These are phyloP conservation scores for Tenodera sinensis DNA, from an alignment of 2,888 invertebrate species.

Conservation along the genomic window DNA sequence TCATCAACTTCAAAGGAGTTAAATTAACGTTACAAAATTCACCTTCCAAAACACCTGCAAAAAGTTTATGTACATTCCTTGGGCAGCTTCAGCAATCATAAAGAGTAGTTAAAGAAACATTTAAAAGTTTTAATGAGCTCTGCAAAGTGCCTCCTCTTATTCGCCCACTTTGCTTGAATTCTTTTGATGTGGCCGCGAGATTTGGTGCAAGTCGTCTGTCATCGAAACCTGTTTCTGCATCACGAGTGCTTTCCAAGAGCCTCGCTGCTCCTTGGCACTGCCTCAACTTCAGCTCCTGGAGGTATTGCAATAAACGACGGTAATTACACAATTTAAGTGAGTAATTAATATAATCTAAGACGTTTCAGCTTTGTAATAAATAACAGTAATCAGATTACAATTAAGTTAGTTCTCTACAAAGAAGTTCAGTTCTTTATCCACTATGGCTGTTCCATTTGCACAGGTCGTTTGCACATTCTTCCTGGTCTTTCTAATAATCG, in stretches of 20 bases:
- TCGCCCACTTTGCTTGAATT: background rate
- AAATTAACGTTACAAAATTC: background rate
- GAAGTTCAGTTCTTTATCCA: too few relatives aligned
- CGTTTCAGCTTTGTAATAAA: background rate
- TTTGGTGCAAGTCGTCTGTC: background rate
- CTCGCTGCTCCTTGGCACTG: background rate
- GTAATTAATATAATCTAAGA: background rate
- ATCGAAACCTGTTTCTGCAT: background rate
- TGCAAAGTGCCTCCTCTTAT: background rate
- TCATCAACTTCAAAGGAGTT: background rate
- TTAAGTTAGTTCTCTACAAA: background rate
- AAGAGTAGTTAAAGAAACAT: background rate
- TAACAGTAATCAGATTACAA: background rate
- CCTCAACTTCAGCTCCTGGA: background rate
- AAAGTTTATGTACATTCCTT: background rate
- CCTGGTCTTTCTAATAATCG: too few relatives aligned
- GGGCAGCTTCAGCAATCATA: background rate
- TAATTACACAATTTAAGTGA: background rate
- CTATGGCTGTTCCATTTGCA: too few relatives aligned
- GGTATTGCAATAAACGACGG: background rate
- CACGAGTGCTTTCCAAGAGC: background rate
- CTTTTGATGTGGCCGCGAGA: background rate
- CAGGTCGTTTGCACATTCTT: too few relatives aligned
- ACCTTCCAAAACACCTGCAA: background rate
- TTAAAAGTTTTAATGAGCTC: background rate